These are phyloP conservation scores for Acrossocheilus wenchowensis DNA, from an alignment of 2,797 vertebrate genomes.

Conservation along the genomic window DNA sequence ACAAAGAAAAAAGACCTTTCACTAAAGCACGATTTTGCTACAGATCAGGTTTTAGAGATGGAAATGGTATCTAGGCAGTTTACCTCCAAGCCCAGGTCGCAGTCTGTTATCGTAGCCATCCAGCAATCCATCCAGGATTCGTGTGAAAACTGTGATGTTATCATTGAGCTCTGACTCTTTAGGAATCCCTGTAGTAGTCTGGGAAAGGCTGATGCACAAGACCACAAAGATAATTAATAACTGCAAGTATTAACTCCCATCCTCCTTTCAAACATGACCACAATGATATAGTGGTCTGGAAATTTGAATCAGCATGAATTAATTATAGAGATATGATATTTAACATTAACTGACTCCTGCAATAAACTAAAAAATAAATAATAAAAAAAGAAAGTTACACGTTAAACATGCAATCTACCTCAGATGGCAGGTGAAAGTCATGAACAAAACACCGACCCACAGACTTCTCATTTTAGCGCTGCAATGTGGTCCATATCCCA, in stretches of 20 bases:
- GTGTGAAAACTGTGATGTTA: constrained; percentile 96
- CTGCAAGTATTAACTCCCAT: not conserved
- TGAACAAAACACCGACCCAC: constrained; percentile 83
- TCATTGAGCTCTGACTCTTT: constrained; percentile 88
- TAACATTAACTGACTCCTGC: not conserved
- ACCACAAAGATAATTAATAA: constrained; percentile 37
- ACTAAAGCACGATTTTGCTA: not conserved
- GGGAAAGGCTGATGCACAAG: constrained; percentile 79
- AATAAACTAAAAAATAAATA: not conserved
- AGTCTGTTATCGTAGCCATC: constrained; percentile 95
- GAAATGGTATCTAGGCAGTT: constrained; percentile 22
- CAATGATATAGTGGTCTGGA: not conserved
- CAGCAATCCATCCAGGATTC: constrained; percentile 90
- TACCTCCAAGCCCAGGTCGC: constrained; percentile 92
- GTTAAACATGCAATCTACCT: constrained; percentile 80
- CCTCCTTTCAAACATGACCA: not conserved
- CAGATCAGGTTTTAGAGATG: not conserved
- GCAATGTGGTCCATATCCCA: constrained; percentile 91
- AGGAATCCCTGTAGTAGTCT: constrained; percentile 84
- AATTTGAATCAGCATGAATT: not conserved
- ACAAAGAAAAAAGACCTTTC: not conserved
- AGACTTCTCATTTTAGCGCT: constrained; percentile 88
- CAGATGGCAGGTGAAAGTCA: constrained; percentile 86
- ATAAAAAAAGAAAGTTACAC: not conserved
- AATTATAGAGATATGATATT: not conserved